phyloP scores from a whole-genome alignment of 2,113 vertebrate species.

The Camelus bactrianus region DNA sequence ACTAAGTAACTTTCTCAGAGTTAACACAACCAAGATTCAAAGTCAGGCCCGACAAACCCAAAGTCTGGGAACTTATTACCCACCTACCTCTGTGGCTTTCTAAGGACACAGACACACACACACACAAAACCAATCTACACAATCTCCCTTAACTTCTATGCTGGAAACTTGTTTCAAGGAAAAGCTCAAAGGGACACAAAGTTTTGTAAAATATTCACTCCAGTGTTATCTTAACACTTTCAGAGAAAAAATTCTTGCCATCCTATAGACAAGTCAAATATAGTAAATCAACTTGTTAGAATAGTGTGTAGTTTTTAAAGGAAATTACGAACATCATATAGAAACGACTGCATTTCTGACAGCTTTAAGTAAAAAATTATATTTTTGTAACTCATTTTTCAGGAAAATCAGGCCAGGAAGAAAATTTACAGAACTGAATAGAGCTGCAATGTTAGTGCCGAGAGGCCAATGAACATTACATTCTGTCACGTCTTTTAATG shows the following conservation, averaged over 20 bases:
- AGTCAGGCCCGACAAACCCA: neutral
- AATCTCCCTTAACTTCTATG: neutral
- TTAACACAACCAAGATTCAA: neutral
- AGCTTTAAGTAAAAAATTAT: neutral
- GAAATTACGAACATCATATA: neutral
- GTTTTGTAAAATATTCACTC: neutral
- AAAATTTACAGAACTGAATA: neutral
- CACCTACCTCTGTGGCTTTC: neutral
- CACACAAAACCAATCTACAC: neutral
- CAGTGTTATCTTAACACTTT: neutral
- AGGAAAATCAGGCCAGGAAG: neutral
- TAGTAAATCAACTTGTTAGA: neutral
- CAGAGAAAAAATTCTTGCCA: neutral
- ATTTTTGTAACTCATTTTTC: neutral
- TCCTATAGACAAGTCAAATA: neutral
- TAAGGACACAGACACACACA: neutral
- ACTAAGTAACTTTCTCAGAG: neutral
- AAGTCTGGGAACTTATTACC: neutral
- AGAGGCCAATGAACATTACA: neutral
- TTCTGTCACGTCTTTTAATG: neutral
- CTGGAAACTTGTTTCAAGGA: neutral
- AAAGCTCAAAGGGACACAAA: slow-evolving; percentile 14
- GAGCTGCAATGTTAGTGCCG: neutral
- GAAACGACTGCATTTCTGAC: neutral
- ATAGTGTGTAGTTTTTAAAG: neutral